phyloP scores from a whole-genome alignment of 2,888 invertebrate species.

The Celastrina argiolus region DNA sequence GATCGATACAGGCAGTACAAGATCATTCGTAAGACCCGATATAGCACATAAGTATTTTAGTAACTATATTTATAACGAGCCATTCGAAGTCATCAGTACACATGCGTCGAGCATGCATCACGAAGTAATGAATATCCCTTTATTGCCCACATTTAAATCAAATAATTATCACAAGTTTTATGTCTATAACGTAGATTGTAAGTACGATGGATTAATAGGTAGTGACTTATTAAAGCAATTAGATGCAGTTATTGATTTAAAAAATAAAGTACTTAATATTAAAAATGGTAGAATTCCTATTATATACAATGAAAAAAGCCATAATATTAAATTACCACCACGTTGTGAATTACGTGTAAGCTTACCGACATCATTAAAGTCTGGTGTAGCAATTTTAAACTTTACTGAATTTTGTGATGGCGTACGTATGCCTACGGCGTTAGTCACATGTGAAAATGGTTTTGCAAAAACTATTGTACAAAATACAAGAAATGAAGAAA shows the following conservation, averaged over 20 bases:
- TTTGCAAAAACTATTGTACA: slow-evolving; percentile 27
- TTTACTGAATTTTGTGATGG: slow-evolving; percentile 25
- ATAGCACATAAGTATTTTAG: neutral
- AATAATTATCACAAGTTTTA: slow-evolving; percentile 28
- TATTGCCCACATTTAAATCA: slow-evolving; percentile 27
- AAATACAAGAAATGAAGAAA: slow-evolving; percentile 23
- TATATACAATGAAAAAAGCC: slow-evolving; percentile 8
- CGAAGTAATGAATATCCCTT: slow-evolving; percentile 29
- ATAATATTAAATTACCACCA: slow-evolving; percentile 19
- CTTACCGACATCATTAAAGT: slow-evolving; percentile 20
- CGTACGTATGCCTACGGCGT: slow-evolving; percentile 27
- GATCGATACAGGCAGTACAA: slow-evolving; percentile 29
- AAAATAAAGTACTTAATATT: slow-evolving; percentile 24
- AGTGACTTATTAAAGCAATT: slow-evolving; percentile 21
- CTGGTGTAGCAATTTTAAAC: slow-evolving; percentile 26
- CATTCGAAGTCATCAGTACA: slow-evolving; percentile 32
- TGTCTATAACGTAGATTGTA: slow-evolving; percentile 28
- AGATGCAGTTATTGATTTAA: slow-evolving; percentile 27
- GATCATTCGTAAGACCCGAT: neutral
- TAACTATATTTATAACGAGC: slow-evolving; percentile 20
- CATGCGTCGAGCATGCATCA: slow-evolving; percentile 30
- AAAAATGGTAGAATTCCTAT: slow-evolving; percentile 24
- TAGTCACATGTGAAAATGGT: slow-evolving; percentile 28
- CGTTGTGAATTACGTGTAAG: slow-evolving; percentile 23
- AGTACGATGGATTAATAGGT: slow-evolving; percentile 23